A percentile compares a stretch with the other conserved stretches of the same genome.
phyloP scores from a whole-genome alignment of 2,888 invertebrate genomes.

The Listrodromus nycthemerus region DNA sequence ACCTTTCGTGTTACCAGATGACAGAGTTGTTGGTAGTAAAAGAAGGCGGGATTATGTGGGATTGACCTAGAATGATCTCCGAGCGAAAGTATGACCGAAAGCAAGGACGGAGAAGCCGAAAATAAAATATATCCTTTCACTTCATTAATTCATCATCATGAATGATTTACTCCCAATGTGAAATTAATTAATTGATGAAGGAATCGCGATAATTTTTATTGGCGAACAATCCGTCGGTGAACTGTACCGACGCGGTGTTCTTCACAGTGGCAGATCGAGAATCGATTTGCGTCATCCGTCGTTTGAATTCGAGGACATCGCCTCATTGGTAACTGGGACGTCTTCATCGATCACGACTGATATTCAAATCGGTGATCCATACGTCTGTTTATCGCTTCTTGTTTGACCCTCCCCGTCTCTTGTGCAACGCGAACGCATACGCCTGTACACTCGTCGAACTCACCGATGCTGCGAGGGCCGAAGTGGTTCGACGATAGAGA shows the following conservation, averaged over 20 bases:
- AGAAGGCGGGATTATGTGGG: conserved; percentile 42
- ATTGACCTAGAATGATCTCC: conserved; percentile 34
- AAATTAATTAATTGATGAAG: conserved; percentile 14
- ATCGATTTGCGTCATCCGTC: conserved; percentile 55
- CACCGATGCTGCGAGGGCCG: conserved; percentile 43
- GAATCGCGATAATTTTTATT: neutral
- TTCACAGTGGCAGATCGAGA: neutral
- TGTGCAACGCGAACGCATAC: conserved; percentile 3
- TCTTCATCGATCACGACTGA: conserved; percentile 55
- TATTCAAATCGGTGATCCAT: conserved; percentile 56
- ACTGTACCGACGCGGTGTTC: neutral
- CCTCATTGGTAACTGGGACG: conserved; percentile 61
- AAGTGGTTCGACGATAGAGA: conserved; percentile 39
- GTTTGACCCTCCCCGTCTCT: conserved; percentile 16
- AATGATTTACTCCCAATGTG: neutral
- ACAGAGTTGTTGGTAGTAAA: conserved; percentile 18
- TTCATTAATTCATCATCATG: neutral
- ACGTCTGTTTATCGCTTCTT: conserved; percentile 25
- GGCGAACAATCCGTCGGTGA: conserved; percentile 21
- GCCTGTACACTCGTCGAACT: conserved; percentile 61
- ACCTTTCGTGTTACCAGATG: conserved; percentile 15
- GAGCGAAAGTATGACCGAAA: conserved; percentile 46
- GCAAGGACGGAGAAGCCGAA: conserved; percentile 3
- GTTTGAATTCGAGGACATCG: conserved; percentile 65
- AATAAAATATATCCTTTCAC: conserved; percentile 14